Conservation (phyloP, 2,888 invertebrate genomes). For the Alitta virens region DNA sequence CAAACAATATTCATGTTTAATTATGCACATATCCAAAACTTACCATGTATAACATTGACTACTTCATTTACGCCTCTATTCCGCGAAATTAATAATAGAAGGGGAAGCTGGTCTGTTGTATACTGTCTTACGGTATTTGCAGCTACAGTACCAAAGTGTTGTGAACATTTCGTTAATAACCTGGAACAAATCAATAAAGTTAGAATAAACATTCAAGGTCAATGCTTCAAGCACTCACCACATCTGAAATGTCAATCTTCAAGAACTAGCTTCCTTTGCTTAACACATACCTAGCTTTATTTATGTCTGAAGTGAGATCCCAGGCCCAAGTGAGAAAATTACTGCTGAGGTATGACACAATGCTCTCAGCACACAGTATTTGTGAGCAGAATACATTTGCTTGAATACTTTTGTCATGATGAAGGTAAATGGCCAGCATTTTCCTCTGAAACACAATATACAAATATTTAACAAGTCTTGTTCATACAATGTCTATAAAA, state of each 20-base stretch:
- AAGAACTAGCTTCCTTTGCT: no score
- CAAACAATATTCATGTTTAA: not conserved
- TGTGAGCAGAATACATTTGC: slow-evolving; percentile 97
- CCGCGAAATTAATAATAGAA: slow-evolving; percentile 84
- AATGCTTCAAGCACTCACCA: not conserved
- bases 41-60: slow-evolving; percentile 84
- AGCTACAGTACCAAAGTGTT: slow-evolving; percentile 74
- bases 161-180: slow-evolving; percentile 46
- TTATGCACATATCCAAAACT: not conserved
- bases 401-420: slow-evolving; percentile 91
- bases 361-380: slow-evolving; percentile 84
- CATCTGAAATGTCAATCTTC: not conserved
- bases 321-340: slow-evolving; percentile 96
- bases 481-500: no score
- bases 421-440: slow-evolving; percentile 89
- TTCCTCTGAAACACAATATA: slow-evolving; percentile 73
- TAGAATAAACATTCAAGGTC: no score
- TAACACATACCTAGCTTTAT: slow-evolving; percentile 70
- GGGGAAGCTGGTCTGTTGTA: slow-evolving; percentile 82
- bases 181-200: slow-evolving; percentile 26
- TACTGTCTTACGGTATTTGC: slow-evolving; percentile 81
- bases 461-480: no score
- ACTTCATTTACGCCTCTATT: slow-evolving; percentile 86
- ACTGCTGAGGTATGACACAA: slow-evolving; percentile 81
- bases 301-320: slow-evolving; percentile 89